Evolutionary conservation across 1,140 invertebrate species (phyloP).

Genomic region (Drosophila leontia): DNA sequence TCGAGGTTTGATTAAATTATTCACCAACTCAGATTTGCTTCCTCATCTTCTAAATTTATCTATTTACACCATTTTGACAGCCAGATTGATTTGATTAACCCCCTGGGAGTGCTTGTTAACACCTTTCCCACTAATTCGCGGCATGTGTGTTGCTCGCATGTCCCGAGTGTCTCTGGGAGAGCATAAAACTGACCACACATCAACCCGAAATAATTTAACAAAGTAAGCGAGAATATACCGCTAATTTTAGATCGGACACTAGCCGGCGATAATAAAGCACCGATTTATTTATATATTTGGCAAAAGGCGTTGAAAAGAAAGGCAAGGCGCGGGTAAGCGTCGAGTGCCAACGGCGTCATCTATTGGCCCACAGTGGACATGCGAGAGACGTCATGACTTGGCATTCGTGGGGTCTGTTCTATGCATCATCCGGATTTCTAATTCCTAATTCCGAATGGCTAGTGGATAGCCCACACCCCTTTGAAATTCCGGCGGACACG

Average conservation of each 20-base stretch:
- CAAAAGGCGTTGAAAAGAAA: slow-evolving; percentile 19
- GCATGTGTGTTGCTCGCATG: slow-evolving; percentile 29
- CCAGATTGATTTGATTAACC: slow-evolving; percentile 14
- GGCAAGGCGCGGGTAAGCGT: not conserved
- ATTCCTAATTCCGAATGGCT: not conserved
- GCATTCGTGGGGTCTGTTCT: not conserved
- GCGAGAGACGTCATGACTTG: slow-evolving; percentile 39
- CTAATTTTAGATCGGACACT: slow-evolving; percentile 40
- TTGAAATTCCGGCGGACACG: slow-evolving; percentile 49
- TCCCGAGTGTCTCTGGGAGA: slow-evolving; percentile 7
- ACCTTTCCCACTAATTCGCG: slow-evolving; percentile 5
- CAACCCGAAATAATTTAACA: slow-evolving; percentile 8
- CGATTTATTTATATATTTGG: slow-evolving; percentile 29
- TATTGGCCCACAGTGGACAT: slow-evolving; percentile 3
- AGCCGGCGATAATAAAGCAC: slow-evolving; percentile 14
- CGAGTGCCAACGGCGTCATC: slow-evolving; percentile 32
- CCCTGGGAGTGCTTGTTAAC: slow-evolving; percentile 13
- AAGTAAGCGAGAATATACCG: slow-evolving; percentile 5
- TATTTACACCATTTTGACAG: slow-evolving; percentile 3
- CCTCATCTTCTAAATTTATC: slow-evolving; percentile 17
- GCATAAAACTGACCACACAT: slow-evolving; percentile 36
- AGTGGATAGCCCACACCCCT: not conserved
- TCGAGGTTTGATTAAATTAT: no score
- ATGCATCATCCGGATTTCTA: slow-evolving; percentile 32
- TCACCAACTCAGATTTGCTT: no score